Evolutionary conservation across 2,888 invertebrate genomes (phyloP).

Genomic region (Alitta virens): DNA sequence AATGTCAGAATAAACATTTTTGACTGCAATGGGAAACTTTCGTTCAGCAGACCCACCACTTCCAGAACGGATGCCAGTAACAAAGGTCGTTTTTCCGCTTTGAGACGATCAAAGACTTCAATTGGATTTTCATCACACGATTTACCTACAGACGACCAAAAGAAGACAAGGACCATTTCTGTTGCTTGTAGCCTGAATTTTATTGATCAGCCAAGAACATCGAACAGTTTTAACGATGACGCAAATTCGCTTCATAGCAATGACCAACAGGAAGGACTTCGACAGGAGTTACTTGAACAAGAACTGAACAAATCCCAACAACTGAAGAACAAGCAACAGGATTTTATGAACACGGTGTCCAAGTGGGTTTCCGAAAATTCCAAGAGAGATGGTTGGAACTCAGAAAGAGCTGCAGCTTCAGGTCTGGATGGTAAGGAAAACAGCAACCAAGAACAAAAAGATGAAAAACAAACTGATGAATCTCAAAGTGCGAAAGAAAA

Average conservation of each 20-base stretch:
- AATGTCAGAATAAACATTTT: not conserved
- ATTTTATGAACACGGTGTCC: constrained; percentile 11
- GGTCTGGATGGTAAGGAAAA: not conserved
- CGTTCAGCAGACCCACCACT: too few species aligned
- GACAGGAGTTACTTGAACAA: constrained; percentile 39
- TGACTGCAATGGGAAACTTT: not conserved
- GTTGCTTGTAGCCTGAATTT: not conserved
- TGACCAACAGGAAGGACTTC: constrained; percentile 39
- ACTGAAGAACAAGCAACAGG: constrained; percentile 33
- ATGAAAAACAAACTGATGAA: not conserved
- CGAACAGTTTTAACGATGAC: not conserved
- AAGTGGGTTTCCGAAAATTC: constrained; percentile 9
- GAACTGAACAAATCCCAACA: constrained; percentile 33
- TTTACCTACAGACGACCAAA: not conserved
- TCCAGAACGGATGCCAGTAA: too few species aligned
- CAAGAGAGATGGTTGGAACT: not conserved
- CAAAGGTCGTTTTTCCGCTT: too few species aligned
- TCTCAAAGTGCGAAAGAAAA: not conserved
- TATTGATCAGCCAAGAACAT: not conserved
- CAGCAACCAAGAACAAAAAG: not conserved
- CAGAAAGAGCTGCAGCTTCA: not conserved
- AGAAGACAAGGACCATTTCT: not conserved
- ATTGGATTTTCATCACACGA: not conserved
- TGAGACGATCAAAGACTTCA: too few species aligned
- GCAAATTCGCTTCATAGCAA: constrained; percentile 28